Evolutionary conservation across 2,797 vertebrate species (phyloP).

Genomic region (Dicrostonyx torquatus): DNA sequence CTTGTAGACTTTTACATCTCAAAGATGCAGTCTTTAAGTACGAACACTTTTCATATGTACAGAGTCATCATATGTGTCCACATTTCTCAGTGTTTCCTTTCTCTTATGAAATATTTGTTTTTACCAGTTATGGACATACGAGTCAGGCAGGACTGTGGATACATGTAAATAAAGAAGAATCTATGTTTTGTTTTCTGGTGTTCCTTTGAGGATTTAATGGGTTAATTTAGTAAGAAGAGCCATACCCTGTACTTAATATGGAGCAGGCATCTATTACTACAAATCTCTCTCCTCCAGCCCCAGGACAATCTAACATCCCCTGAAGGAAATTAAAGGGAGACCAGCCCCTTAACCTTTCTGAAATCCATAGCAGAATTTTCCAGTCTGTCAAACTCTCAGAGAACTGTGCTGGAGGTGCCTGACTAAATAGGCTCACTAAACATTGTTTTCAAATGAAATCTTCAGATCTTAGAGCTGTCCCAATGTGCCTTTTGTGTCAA

Average conservation of each 20-base stretch:
- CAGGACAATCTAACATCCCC: neutral
- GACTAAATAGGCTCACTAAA: neutral
- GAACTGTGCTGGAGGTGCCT: neutral
- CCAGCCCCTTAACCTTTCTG: neutral
- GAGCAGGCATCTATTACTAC: neutral
- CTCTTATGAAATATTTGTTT: neutral
- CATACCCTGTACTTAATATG: neutral
- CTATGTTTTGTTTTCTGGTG: neutral
- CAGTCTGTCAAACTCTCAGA: neutral
- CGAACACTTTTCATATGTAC: neutral
- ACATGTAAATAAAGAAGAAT: neutral
- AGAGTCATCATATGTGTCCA: neutral
- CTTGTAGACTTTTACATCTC: neutral
- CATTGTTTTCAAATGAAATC: neutral
- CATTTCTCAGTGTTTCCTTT: neutral
- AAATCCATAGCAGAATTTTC: neutral
- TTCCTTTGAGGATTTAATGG: constrained; percentile 55
- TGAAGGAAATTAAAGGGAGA: neutral
- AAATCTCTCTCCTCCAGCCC: neutral
- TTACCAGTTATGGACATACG: neutral
- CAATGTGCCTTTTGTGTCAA: neutral
- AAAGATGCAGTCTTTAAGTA: neutral
- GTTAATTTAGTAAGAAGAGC: neutral
- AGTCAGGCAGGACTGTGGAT: neutral
- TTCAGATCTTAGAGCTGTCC: neutral